These are phyloP conservation scores for Brachionus asplanchnoidis DNA, from an alignment of 1,140 invertebrate genomes.

Conservation along the genomic window DNA sequence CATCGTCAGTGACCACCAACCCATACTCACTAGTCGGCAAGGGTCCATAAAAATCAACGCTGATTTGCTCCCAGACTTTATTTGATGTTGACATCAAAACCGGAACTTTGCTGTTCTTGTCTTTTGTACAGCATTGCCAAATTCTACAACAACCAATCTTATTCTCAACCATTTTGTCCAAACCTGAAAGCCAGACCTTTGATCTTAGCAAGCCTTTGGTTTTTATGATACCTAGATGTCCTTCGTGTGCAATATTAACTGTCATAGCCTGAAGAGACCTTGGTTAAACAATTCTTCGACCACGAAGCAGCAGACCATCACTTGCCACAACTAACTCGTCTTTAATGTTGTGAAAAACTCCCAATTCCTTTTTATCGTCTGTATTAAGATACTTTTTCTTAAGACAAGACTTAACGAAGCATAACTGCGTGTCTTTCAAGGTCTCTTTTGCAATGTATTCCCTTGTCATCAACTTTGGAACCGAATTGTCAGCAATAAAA, in stretches of 20 bases:
- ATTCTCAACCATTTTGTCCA: constrained; percentile 43
- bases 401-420: not conserved
- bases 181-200: constrained; percentile 44
- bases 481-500: not conserved
- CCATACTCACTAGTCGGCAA: not conserved
- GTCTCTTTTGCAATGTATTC: not conserved
- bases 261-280: constrained; percentile 32
- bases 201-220: constrained; percentile 44
- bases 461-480: not conserved
- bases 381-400: not conserved
- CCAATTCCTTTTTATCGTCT: not conserved
- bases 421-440: not conserved
- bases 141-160: constrained; percentile 36
- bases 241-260: constrained; percentile 43
- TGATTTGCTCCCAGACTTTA: not conserved
- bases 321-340: not conserved
- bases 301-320: constrained; percentile 39
- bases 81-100: not conserved
- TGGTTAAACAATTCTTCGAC: constrained; percentile 43
- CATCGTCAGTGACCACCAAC: not conserved
- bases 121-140: not conserved
- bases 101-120: not conserved
- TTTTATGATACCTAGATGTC: constrained; percentile 44
- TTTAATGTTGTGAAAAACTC: not conserved
- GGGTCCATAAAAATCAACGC: not conserved